phyloP scores from a whole-genome alignment of 2,888 invertebrate genomes.

The Drosophila anceps region DNA sequence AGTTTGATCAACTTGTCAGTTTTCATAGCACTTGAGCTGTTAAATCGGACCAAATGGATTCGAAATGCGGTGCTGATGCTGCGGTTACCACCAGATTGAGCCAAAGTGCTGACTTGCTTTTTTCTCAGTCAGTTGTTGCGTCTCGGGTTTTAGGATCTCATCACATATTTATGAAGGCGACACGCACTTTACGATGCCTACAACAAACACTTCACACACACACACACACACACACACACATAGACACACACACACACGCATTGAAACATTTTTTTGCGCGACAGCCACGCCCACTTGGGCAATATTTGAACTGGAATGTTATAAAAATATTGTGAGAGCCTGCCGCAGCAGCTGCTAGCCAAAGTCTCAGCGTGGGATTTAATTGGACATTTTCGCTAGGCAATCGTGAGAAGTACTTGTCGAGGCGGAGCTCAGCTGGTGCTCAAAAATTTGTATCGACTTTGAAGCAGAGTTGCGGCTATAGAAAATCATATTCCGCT shows the following conservation, averaged over 20 bases:
- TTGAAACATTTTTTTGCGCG: constrained; percentile 8
- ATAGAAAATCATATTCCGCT: constrained; percentile 28
- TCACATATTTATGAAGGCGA: constrained; percentile 74
- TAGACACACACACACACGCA: constrained; percentile 52
- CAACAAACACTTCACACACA: constrained; percentile 29
- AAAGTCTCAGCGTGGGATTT: constrained; percentile 29
- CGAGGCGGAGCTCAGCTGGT: constrained; percentile 49
- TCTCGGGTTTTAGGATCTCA: constrained; percentile 43
- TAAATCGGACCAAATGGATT: constrained; percentile 53
- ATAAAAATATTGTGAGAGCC: constrained; percentile 5
- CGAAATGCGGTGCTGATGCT: constrained; percentile 35
- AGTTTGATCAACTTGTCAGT: constrained; percentile 34
- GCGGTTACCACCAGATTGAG: constrained; percentile 21
- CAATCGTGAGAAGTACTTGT: constrained; percentile 42
- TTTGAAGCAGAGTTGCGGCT: constrained; percentile 45
- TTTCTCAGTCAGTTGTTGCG: constrained; percentile 3
- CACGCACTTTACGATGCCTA: constrained; percentile 62
- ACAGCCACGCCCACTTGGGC: constrained; percentile 18
- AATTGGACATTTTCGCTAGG: constrained; percentile 51
- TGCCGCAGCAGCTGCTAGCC: constrained; percentile 38
- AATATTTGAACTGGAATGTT: constrained; percentile 22
- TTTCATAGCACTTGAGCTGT: constrained; percentile 32
- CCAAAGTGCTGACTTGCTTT: constrained; percentile 20
- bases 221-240: constrained; percentile 56
- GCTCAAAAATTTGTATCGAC: constrained; percentile 23